Evolutionary conservation across 1,140 invertebrate species (phyloP), one percentile per base, ranked within the genome.

Genomic region (Brachionus rubens): DNA sequence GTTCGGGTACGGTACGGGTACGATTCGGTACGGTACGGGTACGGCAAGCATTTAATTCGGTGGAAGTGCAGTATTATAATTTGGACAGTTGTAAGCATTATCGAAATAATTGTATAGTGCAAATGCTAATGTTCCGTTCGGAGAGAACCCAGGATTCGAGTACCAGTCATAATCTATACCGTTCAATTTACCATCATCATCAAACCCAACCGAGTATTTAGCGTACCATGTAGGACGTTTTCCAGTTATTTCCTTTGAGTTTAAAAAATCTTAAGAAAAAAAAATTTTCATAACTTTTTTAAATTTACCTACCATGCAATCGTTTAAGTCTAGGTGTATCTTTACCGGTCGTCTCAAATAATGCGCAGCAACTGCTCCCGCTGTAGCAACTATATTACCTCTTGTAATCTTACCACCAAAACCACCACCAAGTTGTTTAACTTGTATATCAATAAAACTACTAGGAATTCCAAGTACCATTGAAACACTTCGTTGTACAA

Each of bases 361-460:
- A 54, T 72, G 68, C 33, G 87, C 87, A 28, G 87, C 88, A 33
- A 89, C 75, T 47, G 87, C 87, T 24, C 83, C 81, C 10, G 87
- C 85, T 5, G 85, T 76, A 16, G 84, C 79, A 3, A 87, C 56
- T 2, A 89, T 78, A 36, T 86, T 83, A 1, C 87, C 84, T 52
- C 91, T 87, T 0, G 91, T 91, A 83, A 96, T 94, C 85, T 98
- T 98, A 3, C 95, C 95, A 19, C 95, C 95, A 85, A 98, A 98
- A 36, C 93, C 95, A 50, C 95, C 95, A 10, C 82, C 94, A 79
- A 97, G 84, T 76, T 94, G 87, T 82, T 95, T 95, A 0, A 91
- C 90, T 77, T 89, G 88, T 10, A 89, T 88, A 1, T 89, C 87
- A 21, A 76, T 52, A 79, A 89, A 89, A 81, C 94, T 43, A 0